Base-by-base conservation (phyloP, 2,113 vertebrate species). In the Nannobrachium achirus region DNA sequence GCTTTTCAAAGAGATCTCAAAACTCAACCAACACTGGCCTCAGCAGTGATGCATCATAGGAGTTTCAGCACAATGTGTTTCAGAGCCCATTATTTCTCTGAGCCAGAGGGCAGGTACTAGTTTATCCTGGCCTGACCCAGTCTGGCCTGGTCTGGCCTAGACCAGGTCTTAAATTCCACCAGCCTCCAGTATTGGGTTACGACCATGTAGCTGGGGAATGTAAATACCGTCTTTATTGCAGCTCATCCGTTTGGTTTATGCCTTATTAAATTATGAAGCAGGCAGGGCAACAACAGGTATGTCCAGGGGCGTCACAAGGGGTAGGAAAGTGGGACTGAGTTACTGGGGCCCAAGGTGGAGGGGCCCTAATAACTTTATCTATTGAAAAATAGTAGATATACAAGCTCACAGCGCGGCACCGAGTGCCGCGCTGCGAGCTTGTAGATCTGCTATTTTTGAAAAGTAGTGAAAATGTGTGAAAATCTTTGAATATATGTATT, bases 241-340 rank as follows among this genome's bases (percentile, higher is more conserved):
- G 75, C 80, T 87, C 75, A 86, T 90, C 82, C 76, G 85, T 89
- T 91, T 85, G 82, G 75, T 89, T 89, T 79, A 83, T 85, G 68
- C 72, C 79, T 86, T 86, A 89, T 89, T 84, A 89, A 81, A 88
- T 87, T 80, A 86, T 86, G 68, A 75, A 78, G 67, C 74, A 84
- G 58, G 56, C 60, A 69, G 70, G 75, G 57, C 69, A 87, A 86
- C 76, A 89, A 78, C 65, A 70, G 59, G 69, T 75, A 81, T n/a
- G n/a, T n/a, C n/a, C n/a, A n/a, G n/a, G n/a, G n/a, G n/a, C n/a
- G n/a, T n/a, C n/a, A n/a, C n/a, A n/a, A n/a, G n/a, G n/a, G n/a
- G n/a, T n/a, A n/a, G n/a, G n/a, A n/a, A n/a, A n/a, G n/a, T n/a
- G n/a, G n/a, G n/a, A n/a, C n/a, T n/a, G n/a, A n/a, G n/a, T n/a